Evolutionary conservation across 1,140 invertebrate genomes (phyloP).

Genomic region (Plectrocnemia conspersa): DNA sequence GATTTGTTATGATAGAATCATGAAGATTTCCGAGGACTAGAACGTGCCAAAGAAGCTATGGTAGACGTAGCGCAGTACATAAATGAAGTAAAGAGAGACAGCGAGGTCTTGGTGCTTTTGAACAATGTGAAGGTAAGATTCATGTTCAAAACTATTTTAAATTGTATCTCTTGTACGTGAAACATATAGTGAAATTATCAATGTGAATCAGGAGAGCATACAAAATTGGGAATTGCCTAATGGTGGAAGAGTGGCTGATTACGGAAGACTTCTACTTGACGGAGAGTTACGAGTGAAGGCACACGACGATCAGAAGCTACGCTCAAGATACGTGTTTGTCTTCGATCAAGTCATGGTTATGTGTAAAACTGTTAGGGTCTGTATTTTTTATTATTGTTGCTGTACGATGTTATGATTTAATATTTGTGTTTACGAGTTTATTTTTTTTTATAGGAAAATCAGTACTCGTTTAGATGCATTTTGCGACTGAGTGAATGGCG

Average conservation of each 20-base stretch:
- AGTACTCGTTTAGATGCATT: constrained; percentile 86
- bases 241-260: constrained; percentile 76
- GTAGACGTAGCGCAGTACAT: constrained; percentile 95
- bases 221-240: constrained; percentile 75
- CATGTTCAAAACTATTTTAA: neutral
- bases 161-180: too few species aligned
- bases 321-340: constrained; percentile 88
- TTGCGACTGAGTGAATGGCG: constrained; percentile 80
- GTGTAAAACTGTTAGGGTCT: constrained; percentile 82
- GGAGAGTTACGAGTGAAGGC: constrained; percentile 90
- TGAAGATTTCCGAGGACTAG: constrained; percentile 77
- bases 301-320: constrained; percentile 81
- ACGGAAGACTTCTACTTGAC: constrained; percentile 85
- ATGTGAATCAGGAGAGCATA: constrained; percentile 62
- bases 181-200: neutral
- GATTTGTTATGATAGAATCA: constrained; percentile 55
- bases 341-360: constrained; percentile 96
- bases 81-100: constrained; percentile 97
- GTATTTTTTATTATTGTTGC: constrained; percentile 37
- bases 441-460: constrained; percentile 66
- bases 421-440: neutral
- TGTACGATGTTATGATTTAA: neutral
- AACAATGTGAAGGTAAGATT: constrained; percentile 71
- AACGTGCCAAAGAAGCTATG: constrained; percentile 93
- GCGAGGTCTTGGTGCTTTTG: constrained; percentile 87